These are phyloP conservation scores for Ivindomyrus marchei DNA, from an alignment of 2,113 vertebrate genomes.

Conservation along the genomic window DNA sequence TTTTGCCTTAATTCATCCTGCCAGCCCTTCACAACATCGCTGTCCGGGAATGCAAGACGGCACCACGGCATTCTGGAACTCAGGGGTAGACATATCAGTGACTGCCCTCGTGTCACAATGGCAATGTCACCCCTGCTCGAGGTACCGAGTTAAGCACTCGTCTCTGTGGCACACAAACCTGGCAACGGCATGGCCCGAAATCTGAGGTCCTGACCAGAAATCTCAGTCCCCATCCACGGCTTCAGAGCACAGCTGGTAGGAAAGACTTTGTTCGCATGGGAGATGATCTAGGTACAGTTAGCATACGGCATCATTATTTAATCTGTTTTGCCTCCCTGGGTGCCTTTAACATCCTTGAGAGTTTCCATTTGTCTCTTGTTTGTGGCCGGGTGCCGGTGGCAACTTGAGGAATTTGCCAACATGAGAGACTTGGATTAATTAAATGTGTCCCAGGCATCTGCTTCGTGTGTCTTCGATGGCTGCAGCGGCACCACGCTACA, in stretches of 20 bases:
- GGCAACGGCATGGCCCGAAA: not conserved
- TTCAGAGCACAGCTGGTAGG: not conserved
- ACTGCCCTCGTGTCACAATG: not conserved
- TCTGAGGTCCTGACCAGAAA: not conserved
- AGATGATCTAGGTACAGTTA: not conserved
- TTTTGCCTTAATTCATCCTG: not conserved
- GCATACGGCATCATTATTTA: not conserved
- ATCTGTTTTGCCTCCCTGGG: not conserved
- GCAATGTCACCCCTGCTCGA: not conserved
- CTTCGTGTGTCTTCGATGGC: slow-evolving; percentile 20
- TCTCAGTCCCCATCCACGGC: not conserved
- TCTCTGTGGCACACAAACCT: not conserved
- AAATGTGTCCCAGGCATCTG: slow-evolving; percentile 36
- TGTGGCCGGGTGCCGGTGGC: slow-evolving; percentile 5
- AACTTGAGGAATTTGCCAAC: slow-evolving; percentile 1
- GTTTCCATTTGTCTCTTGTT: not conserved
- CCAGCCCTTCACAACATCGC: not conserved
- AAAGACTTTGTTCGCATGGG: not conserved
- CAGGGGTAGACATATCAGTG: not conserved
- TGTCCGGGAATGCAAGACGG: not conserved
- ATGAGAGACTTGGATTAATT: slow-evolving; percentile 29
- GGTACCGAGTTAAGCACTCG: not conserved
- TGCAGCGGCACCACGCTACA: slow-evolving; percentile 20
- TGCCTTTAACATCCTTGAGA: not conserved
- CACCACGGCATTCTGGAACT: not conserved